phyloP scores from a whole-genome alignment of 2,888 invertebrate genomes.

The Dolichopus griseipennis region DNA sequence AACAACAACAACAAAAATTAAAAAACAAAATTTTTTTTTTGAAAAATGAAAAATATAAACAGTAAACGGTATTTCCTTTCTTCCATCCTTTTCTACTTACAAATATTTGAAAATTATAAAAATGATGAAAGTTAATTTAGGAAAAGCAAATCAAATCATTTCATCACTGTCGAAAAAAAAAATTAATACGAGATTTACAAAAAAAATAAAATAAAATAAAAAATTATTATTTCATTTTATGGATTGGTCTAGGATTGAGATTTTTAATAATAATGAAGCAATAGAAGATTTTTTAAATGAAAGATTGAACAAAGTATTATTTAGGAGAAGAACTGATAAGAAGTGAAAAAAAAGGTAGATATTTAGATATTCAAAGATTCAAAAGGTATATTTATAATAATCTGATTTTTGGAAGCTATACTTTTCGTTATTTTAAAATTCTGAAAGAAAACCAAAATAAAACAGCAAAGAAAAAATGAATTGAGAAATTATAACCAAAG shows the following conservation, averaged over 20 bases:
- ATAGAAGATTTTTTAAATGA: too few species aligned
- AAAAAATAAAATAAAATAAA: too few species aligned
- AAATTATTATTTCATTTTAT: too few species aligned
- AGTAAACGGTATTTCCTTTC: neutral
- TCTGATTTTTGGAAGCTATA: neutral
- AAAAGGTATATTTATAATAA: neutral
- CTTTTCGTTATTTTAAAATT: neutral
- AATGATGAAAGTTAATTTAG: slow-evolving; percentile 6
- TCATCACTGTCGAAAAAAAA: neutral
- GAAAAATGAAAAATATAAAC: neutral
- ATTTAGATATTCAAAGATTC: too few species aligned
- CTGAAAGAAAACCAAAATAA: neutral
- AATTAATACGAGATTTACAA: too few species aligned
- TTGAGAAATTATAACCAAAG: too few species aligned
- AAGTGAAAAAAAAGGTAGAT: too few species aligned
- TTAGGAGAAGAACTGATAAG: too few species aligned
- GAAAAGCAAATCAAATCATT: slow-evolving; percentile 6
- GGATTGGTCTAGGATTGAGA: too few species aligned
- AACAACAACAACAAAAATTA: neutral
- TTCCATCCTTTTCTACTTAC: neutral
- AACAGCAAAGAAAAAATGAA: neutral
- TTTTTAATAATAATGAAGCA: too few species aligned
- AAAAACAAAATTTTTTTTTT: too few species aligned
- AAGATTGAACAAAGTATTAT: too few species aligned
- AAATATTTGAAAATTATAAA: slow-evolving; percentile 1